These are phyloP conservation scores for Callitettix versicolor DNA, from an alignment of 1,140 invertebrate species.

Conservation along the genomic window DNA sequence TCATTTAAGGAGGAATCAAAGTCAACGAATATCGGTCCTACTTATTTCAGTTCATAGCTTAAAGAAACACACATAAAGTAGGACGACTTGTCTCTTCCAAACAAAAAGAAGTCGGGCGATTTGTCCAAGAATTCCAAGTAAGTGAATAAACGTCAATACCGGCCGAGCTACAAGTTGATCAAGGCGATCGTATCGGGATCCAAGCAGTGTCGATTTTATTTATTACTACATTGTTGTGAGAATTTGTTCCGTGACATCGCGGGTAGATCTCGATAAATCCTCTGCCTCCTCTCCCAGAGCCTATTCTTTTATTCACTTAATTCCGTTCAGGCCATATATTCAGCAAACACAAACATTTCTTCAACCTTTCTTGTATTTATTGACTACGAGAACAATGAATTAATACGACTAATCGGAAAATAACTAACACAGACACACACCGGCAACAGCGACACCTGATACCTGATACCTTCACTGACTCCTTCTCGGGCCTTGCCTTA, in stretches of 20 bases:
- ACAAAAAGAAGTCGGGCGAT: too few species aligned
- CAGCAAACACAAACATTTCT: neutral
- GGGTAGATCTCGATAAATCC: conserved; percentile 1
- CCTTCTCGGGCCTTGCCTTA: too few species aligned
- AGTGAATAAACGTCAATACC: neutral
- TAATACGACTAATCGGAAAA: too few species aligned
- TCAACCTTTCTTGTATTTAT: neutral
- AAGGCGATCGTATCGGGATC: neutral
- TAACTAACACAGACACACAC: too few species aligned
- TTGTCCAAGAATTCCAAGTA: too few species aligned
- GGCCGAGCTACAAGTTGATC: neutral
- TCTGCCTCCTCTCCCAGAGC: conserved; percentile 12
- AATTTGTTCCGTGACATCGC: conserved; percentile 12
- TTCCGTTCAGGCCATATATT: neutral
- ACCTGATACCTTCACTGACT: too few species aligned
- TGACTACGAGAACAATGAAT: neutral
- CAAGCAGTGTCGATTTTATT: conserved; percentile 9
- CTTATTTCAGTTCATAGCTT: too few species aligned
- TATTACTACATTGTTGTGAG: conserved; percentile 9
- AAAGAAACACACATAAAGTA: too few species aligned
- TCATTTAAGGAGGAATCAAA: too few species aligned
- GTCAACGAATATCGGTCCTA: too few species aligned
- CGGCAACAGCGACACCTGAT: too few species aligned
- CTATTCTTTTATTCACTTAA: neutral
- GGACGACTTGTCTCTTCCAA: too few species aligned